A percentile compares a stretch with the other conserved stretches of the same genome.
phyloP scores from a whole-genome alignment of 1,140 invertebrate species.

The Lepeophtheirus salmonis region DNA sequence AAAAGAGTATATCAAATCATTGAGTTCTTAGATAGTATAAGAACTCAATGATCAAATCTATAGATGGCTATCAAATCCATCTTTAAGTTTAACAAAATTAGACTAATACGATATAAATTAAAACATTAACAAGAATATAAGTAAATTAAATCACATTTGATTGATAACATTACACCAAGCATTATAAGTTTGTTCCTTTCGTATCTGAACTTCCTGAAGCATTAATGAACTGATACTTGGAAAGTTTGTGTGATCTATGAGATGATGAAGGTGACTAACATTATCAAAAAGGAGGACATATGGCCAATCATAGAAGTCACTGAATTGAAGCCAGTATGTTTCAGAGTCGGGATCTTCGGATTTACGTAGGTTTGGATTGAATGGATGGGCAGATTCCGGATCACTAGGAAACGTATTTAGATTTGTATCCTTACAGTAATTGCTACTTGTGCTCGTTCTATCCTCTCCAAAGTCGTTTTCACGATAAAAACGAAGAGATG shows the following conservation, averaged over 20 bases:
- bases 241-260: neutral
- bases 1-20: too few species aligned
- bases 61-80: too few species aligned
- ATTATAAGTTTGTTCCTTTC: neutral
- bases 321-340: conserved; percentile 9
- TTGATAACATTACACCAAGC: neutral
- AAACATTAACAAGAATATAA: too few species aligned
- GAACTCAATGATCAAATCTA: too few species aligned
- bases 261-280: neutral
- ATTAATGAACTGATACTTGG: neutral
- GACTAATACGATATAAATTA: too few species aligned
- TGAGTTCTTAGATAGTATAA: too few species aligned
- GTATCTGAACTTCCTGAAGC: neutral
- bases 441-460: neutral
- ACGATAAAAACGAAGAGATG: conserved; percentile 2
- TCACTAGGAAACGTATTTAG: neutral
- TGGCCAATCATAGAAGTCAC: neutral
- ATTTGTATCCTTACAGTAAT: neutral
- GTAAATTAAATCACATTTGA: neutral
- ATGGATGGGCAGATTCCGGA: neutral
- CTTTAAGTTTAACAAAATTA: too few species aligned
- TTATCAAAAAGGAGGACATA: neutral
- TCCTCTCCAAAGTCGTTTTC: neutral
- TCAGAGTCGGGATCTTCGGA: neutral
- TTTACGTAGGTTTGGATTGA: neutral